Base-by-base conservation (phyloP, 2,888 invertebrate species). In the Meiosimyza decipiens region DNA sequence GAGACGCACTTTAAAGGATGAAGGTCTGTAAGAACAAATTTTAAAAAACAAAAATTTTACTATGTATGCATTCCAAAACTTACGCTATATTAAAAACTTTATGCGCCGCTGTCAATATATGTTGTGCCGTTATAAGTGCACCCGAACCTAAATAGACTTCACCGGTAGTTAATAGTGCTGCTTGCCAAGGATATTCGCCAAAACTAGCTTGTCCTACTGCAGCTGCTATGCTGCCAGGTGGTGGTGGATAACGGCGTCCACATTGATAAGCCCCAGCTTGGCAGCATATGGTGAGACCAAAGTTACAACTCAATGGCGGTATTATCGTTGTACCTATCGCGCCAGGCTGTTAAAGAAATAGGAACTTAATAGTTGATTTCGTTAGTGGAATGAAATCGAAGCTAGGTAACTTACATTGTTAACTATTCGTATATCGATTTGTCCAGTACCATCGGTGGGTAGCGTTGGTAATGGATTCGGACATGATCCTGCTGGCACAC, bases 141-240 rank as follows among this genome's bases (percentile, higher is more conserved):
- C 93, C 94, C 51, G 93, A 92, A 33, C 93, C 94, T 55, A 93
- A 86, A 81, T 92, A 94, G 73, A 90, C 89, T 80, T 91, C 91
- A 76, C 88, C 89, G 52, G 85, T 88, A 2, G 90, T 90, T 33
- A 92, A 83, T 64, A 92, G 85, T 1, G 91, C 86, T 70, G 91
- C 92, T 88, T 91, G 91, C 94, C 94, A 94, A 3, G 94, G 94
- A 85, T 90, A 93, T 78, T 91, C 91, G 15, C 93, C 93, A 79
- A 89, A 92, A 74, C 87, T 88, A 12, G 93, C 90, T 84, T 91
- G 89, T 1, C 91, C 92, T 47, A 85, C 76, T 16, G 77, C 82
- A 0, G 88, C 84, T 6, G 84, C 79, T 1, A 87, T 84, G 6
- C 84, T 79, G 1, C 82, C 82, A 0, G 85, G 79, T 1, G 86